A percentile compares a stretch with the other conserved stretches of the same genome.
phyloP scores from a whole-genome alignment of 2,888 invertebrate species.

The Synanthedon formicaeformis region DNA sequence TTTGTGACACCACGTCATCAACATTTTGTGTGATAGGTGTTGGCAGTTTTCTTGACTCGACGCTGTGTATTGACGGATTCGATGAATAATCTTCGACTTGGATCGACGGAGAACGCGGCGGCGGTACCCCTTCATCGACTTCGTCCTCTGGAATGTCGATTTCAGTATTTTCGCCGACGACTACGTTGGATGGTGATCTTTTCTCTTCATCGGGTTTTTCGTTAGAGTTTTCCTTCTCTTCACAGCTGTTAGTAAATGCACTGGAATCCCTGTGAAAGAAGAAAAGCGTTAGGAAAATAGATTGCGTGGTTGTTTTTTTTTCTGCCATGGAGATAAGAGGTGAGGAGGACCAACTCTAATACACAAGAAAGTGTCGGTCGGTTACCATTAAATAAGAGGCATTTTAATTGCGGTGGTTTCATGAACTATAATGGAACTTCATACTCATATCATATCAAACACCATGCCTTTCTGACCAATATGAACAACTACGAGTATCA shows the following conservation, averaged over 20 bases:
- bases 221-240: constrained; percentile 14
- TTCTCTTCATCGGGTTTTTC: constrained; percentile 27
- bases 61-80: constrained; percentile 18
- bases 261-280: constrained; percentile 53
- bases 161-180: constrained; percentile 18
- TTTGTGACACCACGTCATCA: constrained; percentile 15
- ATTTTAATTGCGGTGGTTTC: no score
- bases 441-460: no score
- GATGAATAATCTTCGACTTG: constrained; percentile 47
- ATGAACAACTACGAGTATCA: no score
- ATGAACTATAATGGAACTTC: no score
- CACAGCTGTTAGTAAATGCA: constrained; percentile 31
- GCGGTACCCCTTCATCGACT: constrained; percentile 7
- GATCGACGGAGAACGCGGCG: constrained; percentile 45
- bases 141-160: constrained; percentile 15
- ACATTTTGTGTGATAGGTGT: constrained; percentile 1
- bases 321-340: background rate
- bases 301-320: background rate
- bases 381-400: no score
- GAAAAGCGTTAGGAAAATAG: background rate
- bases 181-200: constrained; percentile 11
- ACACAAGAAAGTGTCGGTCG: no score
- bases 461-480: no score
- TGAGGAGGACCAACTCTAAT: no score
- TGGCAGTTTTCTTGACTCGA: constrained; percentile 15